Evolutionary conservation across 2,888 invertebrate genomes (phyloP), one percentile per base, ranked within the genome.

Genomic region (Nomada ruficornis): DNA sequence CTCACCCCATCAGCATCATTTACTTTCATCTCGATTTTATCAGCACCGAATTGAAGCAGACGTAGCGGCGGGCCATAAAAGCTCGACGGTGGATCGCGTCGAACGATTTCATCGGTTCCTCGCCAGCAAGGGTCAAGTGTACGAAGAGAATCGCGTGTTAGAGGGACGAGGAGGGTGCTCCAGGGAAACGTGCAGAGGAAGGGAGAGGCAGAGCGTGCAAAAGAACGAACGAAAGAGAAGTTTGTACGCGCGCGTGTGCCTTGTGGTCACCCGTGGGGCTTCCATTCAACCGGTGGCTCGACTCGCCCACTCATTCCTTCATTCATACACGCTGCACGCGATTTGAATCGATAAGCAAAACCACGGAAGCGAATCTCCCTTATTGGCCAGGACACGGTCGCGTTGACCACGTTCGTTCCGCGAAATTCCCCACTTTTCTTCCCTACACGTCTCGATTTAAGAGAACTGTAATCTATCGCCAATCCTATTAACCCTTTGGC

Each of bases 311-410:
- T 92, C 92, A 90, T 92, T 92, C 92, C 90, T 92, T 92, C 93
- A 93, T 93, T 93, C 93, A 93, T 93, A 92, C 92, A 88, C 90
- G 88, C 86, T 87, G 91, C 89, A 92, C 92, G 92, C 93, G 91
- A 93, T 93, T 93, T 93, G 92, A 93, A 93, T 93, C 92, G 92
- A 93, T 93, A 93, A 93, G 91, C 91, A 89, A 92, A 36, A 88
- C 88, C 88, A 85, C 80, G 87, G 82, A 84, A 87, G 86, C 80
- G 87, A 81, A 83, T 86, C 86, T 83, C 62, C 76, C 75, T 82
- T 77, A 80, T 80, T 75, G 75, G 74, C 67, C 57, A 63, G 80
- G 44, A 26, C 62, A 67, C 50, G 59, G 63, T 13, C 82, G 82
- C 79, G 74, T 71, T 68, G 62, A 65, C 77, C 76, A 52, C 63